Conservation (phyloP, 2,113 vertebrate genomes). For the Sorex araneus region DNA sequence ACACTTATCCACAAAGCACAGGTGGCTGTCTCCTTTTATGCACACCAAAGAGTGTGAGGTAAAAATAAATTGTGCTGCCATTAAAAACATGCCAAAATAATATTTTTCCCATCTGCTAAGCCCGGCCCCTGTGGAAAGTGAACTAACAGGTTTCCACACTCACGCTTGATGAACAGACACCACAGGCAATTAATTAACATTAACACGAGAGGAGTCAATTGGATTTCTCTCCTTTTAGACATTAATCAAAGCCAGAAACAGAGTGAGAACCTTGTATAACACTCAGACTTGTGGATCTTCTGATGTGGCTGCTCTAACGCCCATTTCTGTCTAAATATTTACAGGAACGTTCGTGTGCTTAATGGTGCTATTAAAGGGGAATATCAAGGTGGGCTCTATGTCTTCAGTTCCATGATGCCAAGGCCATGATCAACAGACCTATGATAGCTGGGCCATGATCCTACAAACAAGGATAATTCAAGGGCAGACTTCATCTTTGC, state of each 20-base stretch:
- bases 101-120: slow-evolving; percentile 89
- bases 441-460: fast-evolving
- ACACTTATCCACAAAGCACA: slow-evolving; percentile 90
- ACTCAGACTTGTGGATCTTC: slow-evolving; percentile 65
- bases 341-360: slow-evolving; percentile 26
- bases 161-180: slow-evolving; percentile 63
- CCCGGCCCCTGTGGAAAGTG: slow-evolving; percentile 82
- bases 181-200: slow-evolving; percentile 84
- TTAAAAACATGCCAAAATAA: slow-evolving; percentile 88
- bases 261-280: slow-evolving; percentile 54
- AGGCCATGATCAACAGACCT: neutral
- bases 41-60: slow-evolving; percentile 85
- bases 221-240: slow-evolving; percentile 72
- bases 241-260: slow-evolving; percentile 79
- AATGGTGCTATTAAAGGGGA: neutral
- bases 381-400: neutral
- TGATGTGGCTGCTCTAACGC: slow-evolving; percentile 72
- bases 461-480: slow-evolving; percentile 38
- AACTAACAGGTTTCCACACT: slow-evolving; percentile 84
- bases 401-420: neutral
- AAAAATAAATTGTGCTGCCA: slow-evolving; percentile 89
- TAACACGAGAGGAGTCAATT: slow-evolving; percentile 64
- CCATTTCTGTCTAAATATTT: slow-evolving; percentile 64
- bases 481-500: slow-evolving; percentile 65
- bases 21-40: slow-evolving; percentile 87